Evolutionary conservation across 2,113 vertebrate species (phyloP), one percentile per base, ranked within the genome.

Genomic region (Hyla sarda): DNA sequence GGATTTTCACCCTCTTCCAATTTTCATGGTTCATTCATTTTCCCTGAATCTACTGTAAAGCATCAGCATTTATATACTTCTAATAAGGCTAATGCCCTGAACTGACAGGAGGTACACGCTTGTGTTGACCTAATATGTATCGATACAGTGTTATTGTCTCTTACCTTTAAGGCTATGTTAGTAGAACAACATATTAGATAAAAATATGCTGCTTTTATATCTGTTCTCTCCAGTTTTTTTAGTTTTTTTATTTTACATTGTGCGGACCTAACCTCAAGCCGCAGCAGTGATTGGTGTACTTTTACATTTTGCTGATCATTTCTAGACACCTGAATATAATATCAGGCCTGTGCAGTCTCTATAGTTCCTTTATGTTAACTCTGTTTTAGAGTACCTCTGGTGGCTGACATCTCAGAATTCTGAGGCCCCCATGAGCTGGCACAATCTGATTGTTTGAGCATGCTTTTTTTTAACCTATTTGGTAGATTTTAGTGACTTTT

Each of bases 21-120:
- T 78, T 85, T 71, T 17, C 60, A 78, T 34, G 60, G 28, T 85
- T 32, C 47, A 71, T 71, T 56, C 16, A 71, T 47, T 71, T 17
- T 16, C 84, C 32, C 17, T 34, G 62, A 76, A 32, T 84, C 25
- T 37, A 62, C n/a, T 71, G 62, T 85, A 79, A 79, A 78, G 69
- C 52, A n/a, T 17, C 28, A 79, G 19, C 45, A 41, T 71, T 28
- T 79, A 30, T 58, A 60, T 74, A 58, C 9, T 52, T 28, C 65
- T 82, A 32, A 50, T 71, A 62, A 81, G 78, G 14, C 25, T 81
- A 65, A 81, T 28, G 56, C 12, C 16, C 30, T 2, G 5, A 14
- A 47, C 9, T 73, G 45, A 76, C 74, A 80, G 58, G n/a, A 28
- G 32, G 8, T 19, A 34, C 23, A 14, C 2, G 7, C 12, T 19